Base-by-base conservation (phyloP, 2,888 invertebrate species). In the Thymelicus sylvestris region DNA sequence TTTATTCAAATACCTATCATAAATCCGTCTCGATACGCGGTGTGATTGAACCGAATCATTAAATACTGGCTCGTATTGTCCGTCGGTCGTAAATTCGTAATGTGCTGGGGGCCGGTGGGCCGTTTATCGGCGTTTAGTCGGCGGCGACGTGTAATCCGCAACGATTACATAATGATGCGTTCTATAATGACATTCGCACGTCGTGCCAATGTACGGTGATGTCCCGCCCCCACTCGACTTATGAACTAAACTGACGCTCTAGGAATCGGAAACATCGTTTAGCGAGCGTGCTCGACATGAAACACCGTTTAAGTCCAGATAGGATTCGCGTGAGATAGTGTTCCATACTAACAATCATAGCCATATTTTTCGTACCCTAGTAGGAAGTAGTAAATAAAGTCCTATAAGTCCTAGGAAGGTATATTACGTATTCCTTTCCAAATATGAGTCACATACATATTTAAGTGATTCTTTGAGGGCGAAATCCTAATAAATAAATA, bases 51-150 rank as follows among this genome's bases (percentile, higher is more conserved):
- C 77, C 75, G 74, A 78, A 78, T 75, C 80, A 77, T 80, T 80
- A 80, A 81, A 75, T 78, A 77, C 76, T 75, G 77, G 67, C 19
- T 78, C 74, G 75, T 77, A 77, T 76, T 75, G 81, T 74, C 75
- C 73, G 78, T 78, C 79, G 78, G 76, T 82, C 83, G 80, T 85
- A 85, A 86, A 86, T 81, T 81, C 73, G 78, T 87, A 86, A 87
- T 85, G 83, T 83, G 81, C 82, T 76, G 77, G 80, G 76, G 78
- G 81, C 80, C 73, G 75, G 74, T 70, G 72, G 80, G 81, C 78
- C 90, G 87, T 91, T 92, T 92, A 91, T 86, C 90, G 85, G 77
- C 89, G 86, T 91, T 92, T 92, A 92, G 88, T 80, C 84, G 82
- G 82, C 83, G 81, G 81, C 85, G 83, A 83, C 84, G 83, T 89